A percentile compares a stretch with the other conserved stretches of the same genome.
Evolutionary conservation across 1,140 invertebrate genomes (phyloP).

Genomic region (Diorhabda carinulata): DNA sequence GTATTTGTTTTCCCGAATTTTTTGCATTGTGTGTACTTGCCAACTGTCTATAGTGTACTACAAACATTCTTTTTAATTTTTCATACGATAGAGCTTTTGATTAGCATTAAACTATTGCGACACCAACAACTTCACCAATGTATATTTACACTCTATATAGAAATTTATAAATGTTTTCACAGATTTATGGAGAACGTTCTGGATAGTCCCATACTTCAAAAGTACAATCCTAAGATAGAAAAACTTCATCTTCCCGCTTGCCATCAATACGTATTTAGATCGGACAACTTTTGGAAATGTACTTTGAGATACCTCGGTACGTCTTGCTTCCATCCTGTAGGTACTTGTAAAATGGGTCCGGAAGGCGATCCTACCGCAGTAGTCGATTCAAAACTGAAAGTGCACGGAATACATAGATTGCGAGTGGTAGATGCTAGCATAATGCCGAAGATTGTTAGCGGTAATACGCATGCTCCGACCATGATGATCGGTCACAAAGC

Average conservation of each 20-base stretch:
- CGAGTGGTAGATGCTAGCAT: conserved; percentile 47
- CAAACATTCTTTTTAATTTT: no score
- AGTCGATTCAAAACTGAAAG: conserved; percentile 47
- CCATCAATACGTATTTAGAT: conserved; percentile 55
- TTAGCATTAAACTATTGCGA: no score
- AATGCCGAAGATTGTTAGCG: conserved; percentile 54
- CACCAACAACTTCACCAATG: no score
- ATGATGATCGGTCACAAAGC: conserved; percentile 74
- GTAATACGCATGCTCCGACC: conserved; percentile 67
- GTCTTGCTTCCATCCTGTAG: conserved; percentile 73
- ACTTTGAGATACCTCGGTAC: conserved; percentile 59
- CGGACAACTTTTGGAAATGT: conserved; percentile 65
- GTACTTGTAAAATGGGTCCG: conserved; percentile 56
- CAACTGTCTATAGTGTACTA: no score
- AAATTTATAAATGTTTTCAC: conserved; percentile 25
- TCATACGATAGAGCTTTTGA: no score
- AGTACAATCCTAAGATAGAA: conserved; percentile 54
- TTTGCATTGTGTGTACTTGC: no score
- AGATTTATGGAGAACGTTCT: conserved; percentile 57
- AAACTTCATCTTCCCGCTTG: conserved; percentile 61
- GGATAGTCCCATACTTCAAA: conserved; percentile 42
- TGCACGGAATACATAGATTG: conserved; percentile 43
- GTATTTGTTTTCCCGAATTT: no score
- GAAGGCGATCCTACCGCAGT: conserved; percentile 41
- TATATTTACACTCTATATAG: no score